These are phyloP conservation scores for Erebia epiphron DNA, from an alignment of 2,888 invertebrate species.

Conservation along the genomic window DNA sequence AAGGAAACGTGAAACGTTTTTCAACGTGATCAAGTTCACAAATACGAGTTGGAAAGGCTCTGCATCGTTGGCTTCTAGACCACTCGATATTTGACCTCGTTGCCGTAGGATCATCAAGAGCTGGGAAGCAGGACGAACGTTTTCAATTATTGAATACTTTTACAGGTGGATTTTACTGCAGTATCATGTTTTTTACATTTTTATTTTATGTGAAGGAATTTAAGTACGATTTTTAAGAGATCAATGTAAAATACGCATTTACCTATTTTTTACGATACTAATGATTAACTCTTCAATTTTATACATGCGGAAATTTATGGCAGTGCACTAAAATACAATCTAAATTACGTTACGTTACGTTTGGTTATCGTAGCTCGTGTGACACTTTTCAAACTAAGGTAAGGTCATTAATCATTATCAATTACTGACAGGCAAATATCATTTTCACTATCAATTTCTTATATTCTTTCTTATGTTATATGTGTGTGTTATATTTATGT, in stretches of 20 bases:
- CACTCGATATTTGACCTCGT: slow-evolving; percentile 26
- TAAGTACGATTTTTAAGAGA: background rate
- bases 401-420: too few species aligned
- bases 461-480: too few species aligned
- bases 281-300: too few species aligned
- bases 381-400: too few species aligned
- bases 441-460: too few species aligned
- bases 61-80: slow-evolving; percentile 13
- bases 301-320: too few species aligned
- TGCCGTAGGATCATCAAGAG: slow-evolving; percentile 21
- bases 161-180: slow-evolving; percentile 20
- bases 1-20: background rate
- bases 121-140: slow-evolving; percentile 21
- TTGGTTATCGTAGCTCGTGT: too few species aligned
- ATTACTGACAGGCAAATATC: too few species aligned
- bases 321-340: too few species aligned
- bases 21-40: slow-evolving; percentile 18
- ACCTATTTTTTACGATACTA: background rate
- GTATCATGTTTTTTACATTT: slow-evolving; percentile 11
- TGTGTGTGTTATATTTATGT: too few species aligned
- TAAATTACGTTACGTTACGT: too few species aligned
- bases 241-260: background rate
- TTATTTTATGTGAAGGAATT: background rate
- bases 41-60: background rate
- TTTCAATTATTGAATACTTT: slow-evolving; percentile 24